These are phyloP conservation scores for Nysson spinosus DNA, from an alignment of 2,888 invertebrate species.

Conservation along the genomic window DNA sequence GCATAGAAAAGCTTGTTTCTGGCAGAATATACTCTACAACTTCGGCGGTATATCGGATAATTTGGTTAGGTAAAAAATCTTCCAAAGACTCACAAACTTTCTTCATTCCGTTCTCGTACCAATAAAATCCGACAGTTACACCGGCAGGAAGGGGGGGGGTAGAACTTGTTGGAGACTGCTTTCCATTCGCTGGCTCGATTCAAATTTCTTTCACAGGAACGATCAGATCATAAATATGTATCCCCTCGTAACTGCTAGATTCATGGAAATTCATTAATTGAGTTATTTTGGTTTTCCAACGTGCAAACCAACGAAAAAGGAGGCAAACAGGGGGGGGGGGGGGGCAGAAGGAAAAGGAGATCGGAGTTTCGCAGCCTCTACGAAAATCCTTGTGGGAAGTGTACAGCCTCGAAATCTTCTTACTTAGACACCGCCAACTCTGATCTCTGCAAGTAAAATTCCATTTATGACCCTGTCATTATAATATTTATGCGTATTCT, in stretches of 20 bases:
- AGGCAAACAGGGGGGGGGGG: not conserved
- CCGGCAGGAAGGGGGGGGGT: constrained; percentile 4
- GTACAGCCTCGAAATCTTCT: constrained; percentile 70
- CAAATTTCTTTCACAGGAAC: constrained; percentile 61
- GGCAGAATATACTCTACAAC: constrained; percentile 16
- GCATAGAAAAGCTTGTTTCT: not conserved
- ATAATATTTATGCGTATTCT: too few relatives aligned
- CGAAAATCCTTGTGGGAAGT: constrained; percentile 74
- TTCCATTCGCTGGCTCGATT: constrained; percentile 42
- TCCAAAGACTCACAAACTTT: constrained; percentile 39
- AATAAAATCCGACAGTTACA: constrained; percentile 44
- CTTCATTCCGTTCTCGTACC: constrained; percentile 23
- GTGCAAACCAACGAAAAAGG: constrained; percentile 18
- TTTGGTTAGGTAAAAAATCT: constrained; percentile 47
- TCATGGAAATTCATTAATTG: constrained; percentile 77
- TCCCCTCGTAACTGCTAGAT: constrained; percentile 67
- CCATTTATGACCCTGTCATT: too few relatives aligned
- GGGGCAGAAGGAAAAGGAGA: constrained; percentile 24
- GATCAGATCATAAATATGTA: constrained; percentile 77
- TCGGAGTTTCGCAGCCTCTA: constrained; percentile 52
- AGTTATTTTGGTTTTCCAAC: constrained; percentile 73
- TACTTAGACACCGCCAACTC: constrained; percentile 45
- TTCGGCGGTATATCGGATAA: constrained; percentile 27
- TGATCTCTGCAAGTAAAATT: constrained; percentile 22
- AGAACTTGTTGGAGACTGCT: constrained; percentile 15